A percentile compares a stretch with the other conserved stretches of the same genome.
Evolutionary conservation across 2,888 invertebrate species (phyloP).

Genomic region (Lamellibrachia satsuma): DNA sequence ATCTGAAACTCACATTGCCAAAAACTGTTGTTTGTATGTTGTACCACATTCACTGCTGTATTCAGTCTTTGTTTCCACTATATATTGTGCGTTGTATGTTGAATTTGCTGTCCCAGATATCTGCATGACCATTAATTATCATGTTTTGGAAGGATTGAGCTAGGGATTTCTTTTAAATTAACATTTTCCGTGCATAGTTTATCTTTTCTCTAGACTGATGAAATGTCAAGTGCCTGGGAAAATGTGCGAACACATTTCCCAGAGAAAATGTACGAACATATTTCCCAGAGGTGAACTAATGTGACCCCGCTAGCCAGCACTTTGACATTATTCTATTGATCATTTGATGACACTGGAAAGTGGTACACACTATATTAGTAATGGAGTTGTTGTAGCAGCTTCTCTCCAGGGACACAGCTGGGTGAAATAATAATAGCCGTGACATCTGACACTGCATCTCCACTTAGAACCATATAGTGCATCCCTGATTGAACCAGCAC

Average conservation of each 20-base stretch:
- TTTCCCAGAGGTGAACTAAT: not conserved
- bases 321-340: not conserved
- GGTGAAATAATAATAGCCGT: not conserved
- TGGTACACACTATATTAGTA: not conserved
- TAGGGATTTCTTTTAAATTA: no score
- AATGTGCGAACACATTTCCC: not conserved
- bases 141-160: no score
- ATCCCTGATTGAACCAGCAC: not conserved
- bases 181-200: no score
- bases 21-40: no score
- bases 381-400: not conserved
- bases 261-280: not conserved
- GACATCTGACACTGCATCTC: not conserved
- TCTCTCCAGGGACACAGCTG: not conserved
- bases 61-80: no score
- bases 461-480: not conserved
- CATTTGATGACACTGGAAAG: not conserved
- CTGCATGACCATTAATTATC: no score
- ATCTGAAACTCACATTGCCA: no score
- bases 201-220: no score
- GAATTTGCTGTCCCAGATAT: no score
- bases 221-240: no score
- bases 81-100: no score
- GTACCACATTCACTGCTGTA: no score
- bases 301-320: not conserved